phyloP scores from a whole-genome alignment of 2,888 invertebrate genomes.

The Amphipoea oculea region DNA sequence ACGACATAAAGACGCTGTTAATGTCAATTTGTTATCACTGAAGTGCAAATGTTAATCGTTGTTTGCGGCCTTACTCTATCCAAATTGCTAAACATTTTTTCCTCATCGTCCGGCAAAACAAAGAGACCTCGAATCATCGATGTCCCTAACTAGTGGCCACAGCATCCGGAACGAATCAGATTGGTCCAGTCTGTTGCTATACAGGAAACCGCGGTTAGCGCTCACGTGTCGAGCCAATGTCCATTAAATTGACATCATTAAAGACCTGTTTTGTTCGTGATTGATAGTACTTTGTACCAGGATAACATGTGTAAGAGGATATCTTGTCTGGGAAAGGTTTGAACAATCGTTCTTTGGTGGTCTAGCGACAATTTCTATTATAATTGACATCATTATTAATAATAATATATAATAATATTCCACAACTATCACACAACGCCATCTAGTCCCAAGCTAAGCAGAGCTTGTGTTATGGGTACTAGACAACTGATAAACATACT shows the following conservation, averaged over 20 bases:
- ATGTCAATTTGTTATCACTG: neutral
- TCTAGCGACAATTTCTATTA: neutral
- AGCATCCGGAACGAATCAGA: slow-evolving; percentile 28
- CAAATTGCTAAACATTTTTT: neutral
- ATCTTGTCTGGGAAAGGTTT: slow-evolving; percentile 9
- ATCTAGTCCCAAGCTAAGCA: too few species aligned
- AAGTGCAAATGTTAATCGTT: too few species aligned
- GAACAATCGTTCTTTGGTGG: neutral
- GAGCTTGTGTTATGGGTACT: too few species aligned
- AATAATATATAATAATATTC: too few species aligned
- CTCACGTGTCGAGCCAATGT: slow-evolving; percentile 39
- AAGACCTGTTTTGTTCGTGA: slow-evolving; percentile 20
- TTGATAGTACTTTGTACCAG: slow-evolving; percentile 45
- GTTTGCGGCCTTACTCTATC: neutral
- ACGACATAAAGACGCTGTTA: neutral
- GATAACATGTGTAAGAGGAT: slow-evolving; percentile 12
- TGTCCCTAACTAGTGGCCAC: slow-evolving; percentile 13
- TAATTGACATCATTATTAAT: neutral
- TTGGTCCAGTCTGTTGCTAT: slow-evolving; percentile 20
- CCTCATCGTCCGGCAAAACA: slow-evolving; percentile 10
- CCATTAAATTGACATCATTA: slow-evolving; percentile 58
- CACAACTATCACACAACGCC: too few species aligned
- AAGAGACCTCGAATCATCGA: neutral
- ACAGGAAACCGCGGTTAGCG: slow-evolving; percentile 48
- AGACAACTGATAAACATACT: too few species aligned